phyloP scores from a whole-genome alignment of 2,888 invertebrate genomes.

The Plagodis dolabraria region DNA sequence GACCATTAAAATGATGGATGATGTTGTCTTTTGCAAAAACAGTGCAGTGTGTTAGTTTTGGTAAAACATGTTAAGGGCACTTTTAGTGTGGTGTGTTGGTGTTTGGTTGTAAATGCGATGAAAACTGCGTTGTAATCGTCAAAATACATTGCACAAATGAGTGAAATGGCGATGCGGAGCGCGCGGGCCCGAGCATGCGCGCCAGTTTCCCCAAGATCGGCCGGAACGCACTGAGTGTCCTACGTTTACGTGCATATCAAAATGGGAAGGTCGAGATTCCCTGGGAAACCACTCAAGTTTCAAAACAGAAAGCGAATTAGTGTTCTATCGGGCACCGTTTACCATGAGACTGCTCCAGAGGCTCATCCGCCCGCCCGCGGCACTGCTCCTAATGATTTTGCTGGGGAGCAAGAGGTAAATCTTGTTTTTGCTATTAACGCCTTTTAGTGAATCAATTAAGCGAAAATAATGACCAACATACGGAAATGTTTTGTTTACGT shows the following conservation, averaged over 20 bases:
- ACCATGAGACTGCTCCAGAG: conserved; percentile 78
- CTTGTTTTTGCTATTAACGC: conserved; percentile 46
- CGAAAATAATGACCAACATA: conserved; percentile 51
- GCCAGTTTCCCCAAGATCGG: conserved; percentile 79
- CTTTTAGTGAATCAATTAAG: conserved; percentile 48
- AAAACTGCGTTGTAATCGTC: conserved; percentile 82
- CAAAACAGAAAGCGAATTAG: conserved; percentile 94
- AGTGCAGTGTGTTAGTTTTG: conserved; percentile 73
- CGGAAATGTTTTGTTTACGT: conserved; percentile 78
- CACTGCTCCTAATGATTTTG: conserved; percentile 74
- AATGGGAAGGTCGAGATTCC: conserved; percentile 94
- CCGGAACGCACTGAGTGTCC: conserved; percentile 83
- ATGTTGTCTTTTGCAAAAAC: conserved; percentile 78
- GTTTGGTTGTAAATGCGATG: conserved; percentile 69
- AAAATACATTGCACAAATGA: conserved; percentile 82
- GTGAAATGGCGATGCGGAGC: conserved; percentile 84
- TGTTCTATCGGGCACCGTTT: conserved; percentile 88
- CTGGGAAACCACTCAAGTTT: conserved; percentile 94
- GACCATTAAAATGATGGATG: conserved; percentile 82
- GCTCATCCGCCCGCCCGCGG: conserved; percentile 75
- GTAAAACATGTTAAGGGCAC: conserved; percentile 77
- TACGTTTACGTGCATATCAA: conserved; percentile 84
- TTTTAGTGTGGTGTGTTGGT: conserved; percentile 71
- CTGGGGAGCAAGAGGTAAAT: conserved; percentile 82
- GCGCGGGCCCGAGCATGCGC: conserved; percentile 84